Conservation (phyloP, 2,113 vertebrate genomes). For the Cheirogaleus medius region DNA sequence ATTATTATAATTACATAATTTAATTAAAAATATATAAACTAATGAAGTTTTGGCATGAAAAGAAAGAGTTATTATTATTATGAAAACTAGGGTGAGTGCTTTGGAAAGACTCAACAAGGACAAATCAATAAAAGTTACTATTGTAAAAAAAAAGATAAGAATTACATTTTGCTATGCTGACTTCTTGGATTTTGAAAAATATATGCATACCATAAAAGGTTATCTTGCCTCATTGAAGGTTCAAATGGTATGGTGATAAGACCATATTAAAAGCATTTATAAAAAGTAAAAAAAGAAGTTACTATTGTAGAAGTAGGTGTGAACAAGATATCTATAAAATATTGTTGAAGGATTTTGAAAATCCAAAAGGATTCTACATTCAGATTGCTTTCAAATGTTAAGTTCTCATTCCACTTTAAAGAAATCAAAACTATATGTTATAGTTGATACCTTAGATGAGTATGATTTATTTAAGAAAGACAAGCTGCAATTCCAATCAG, state of each 20-base stretch:
- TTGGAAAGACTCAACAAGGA: not conserved
- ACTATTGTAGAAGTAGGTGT: not conserved
- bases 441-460: not conserved
- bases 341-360: not conserved
- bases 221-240: not conserved
- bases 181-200: conserved; percentile 44
- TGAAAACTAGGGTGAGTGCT: not conserved
- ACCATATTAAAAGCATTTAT: conserved; percentile 56
- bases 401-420: not conserved
- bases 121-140: not conserved
- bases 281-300: not conserved
- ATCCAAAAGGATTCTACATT: not conserved
- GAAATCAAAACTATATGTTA: not conserved
- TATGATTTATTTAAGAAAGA: conserved; percentile 3
- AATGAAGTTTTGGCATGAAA: not conserved
- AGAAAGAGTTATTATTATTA: not conserved
- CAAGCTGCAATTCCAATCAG: not conserved
- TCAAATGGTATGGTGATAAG: conserved; percentile 39
- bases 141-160: not conserved
- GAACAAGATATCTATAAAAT: not conserved
- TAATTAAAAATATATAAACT: conserved; percentile 11
- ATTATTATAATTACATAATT: not conserved
- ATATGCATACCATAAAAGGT: not conserved
- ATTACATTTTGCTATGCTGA: not conserved
- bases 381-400: not conserved